Evolutionary conservation across 2,797 vertebrate genomes (phyloP).

Genomic region (Sarcoramphus papa): DNA sequence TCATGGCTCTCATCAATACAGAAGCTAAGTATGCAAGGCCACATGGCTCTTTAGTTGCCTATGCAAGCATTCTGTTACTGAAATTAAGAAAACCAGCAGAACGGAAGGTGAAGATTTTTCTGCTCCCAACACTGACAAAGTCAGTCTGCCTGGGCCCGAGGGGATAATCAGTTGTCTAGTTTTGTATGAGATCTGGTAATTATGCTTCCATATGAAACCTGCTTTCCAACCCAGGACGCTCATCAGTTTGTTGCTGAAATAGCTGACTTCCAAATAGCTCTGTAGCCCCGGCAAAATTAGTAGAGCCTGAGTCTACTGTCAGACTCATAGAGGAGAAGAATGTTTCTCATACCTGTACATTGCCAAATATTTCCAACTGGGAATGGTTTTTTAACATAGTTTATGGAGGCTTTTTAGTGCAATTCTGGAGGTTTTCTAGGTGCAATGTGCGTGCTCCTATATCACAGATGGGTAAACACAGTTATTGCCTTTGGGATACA

Average conservation of each 20-base stretch:
- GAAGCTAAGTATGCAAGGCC: neutral
- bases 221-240: neutral
- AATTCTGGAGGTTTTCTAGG: neutral
- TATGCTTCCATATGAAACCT: neutral
- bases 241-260: neutral
- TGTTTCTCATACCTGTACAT: neutral
- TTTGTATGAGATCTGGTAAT: neutral
- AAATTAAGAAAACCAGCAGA: constrained; percentile 46
- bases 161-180: neutral
- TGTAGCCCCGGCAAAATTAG: neutral
- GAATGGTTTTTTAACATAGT: neutral
- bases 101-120: neutral
- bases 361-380: neutral
- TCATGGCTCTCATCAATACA: constrained; percentile 13
- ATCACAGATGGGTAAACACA: neutral
- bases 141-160: neutral
- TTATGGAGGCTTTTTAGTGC: neutral
- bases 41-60: constrained; percentile 19
- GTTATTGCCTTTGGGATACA: neutral
- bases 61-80: constrained; percentile 24
- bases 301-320: neutral
- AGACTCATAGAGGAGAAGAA: neutral
- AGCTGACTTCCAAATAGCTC: neutral
- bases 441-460: accelerated
- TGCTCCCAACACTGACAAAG: neutral